A percentile compares a stretch with the other conserved stretches of the same genome.
These are phyloP conservation scores for Drosophila pseudoobscura DNA, from an alignment of 1,140 invertebrate genomes.

Conservation along the genomic window DNA sequence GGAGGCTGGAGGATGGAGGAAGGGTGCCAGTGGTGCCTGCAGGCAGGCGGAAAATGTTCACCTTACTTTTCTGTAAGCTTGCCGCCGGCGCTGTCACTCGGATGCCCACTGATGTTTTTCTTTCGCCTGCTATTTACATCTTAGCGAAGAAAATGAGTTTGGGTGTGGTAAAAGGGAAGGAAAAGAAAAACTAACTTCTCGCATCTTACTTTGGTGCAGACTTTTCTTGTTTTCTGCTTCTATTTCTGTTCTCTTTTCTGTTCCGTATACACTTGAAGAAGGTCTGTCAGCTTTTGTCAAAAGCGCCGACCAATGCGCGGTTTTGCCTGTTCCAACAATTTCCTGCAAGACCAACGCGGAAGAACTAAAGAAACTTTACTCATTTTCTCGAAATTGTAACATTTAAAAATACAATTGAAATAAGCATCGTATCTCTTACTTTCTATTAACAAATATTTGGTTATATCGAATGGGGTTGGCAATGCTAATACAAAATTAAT, in stretches of 20 bases:
- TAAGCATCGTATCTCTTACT: no score
- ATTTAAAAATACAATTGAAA: no score
- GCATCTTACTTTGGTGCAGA: constrained; percentile 52
- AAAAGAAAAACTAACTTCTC: constrained; percentile 68
- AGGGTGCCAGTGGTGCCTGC: constrained; percentile 5
- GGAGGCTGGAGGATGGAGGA: background rate
- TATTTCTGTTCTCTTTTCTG: constrained; percentile 26
- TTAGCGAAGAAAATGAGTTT: constrained; percentile 69
- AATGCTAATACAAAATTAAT: no score
- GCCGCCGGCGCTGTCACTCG: constrained; percentile 18
- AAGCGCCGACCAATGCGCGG: background rate
- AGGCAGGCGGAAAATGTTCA: constrained; percentile 58
- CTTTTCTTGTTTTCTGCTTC: constrained; percentile 25
- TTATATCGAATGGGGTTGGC: no score
- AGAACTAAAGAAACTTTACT: no score
- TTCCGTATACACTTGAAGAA: background rate
- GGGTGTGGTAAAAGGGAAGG: constrained; percentile 31
- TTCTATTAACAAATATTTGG: no score
- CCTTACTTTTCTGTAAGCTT: constrained; percentile 57
- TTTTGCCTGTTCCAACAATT: no score
- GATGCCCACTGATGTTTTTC: constrained; percentile 25
- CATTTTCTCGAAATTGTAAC: no score
- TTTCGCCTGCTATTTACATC: constrained; percentile 37
- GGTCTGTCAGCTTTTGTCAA: no score
- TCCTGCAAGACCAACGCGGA: no score